Evolutionary conservation across 2,888 invertebrate genomes (phyloP).

Genomic region (Cheilosia vernalis): DNA sequence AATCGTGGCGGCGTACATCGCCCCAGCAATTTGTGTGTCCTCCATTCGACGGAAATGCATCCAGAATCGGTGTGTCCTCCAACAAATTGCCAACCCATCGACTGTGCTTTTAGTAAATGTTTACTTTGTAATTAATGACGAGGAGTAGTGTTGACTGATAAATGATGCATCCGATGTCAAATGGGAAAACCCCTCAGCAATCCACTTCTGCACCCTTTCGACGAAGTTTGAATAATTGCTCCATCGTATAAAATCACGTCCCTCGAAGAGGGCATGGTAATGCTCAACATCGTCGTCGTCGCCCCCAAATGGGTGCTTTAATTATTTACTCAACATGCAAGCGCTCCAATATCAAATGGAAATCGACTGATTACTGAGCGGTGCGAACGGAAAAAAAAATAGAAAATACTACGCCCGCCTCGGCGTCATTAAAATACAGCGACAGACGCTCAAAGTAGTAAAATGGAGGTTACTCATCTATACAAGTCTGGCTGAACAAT

Average conservation of each 20-base stretch:
- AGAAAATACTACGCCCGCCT: neutral
- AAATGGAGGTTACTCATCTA: slow-evolving; percentile 39
- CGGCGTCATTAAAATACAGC: slow-evolving; percentile 28
- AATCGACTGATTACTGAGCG: slow-evolving; percentile 25
- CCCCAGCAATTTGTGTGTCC: slow-evolving; percentile 2
- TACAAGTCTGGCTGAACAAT: slow-evolving; percentile 50
- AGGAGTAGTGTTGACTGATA: slow-evolving; percentile 47
- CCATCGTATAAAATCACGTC: slow-evolving; percentile 33
- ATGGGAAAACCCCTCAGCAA: neutral
- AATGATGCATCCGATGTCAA: slow-evolving; percentile 62
- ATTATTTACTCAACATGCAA: slow-evolving; percentile 41
- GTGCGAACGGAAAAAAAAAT: neutral
- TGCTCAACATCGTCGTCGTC: neutral
- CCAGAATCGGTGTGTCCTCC: slow-evolving; percentile 13
- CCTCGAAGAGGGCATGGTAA: neutral
- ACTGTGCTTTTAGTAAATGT: slow-evolving; percentile 57
- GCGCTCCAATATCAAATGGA: slow-evolving; percentile 9
- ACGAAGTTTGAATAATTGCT: slow-evolving; percentile 45
- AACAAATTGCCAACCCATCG: slow-evolving; percentile 2
- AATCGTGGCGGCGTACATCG: neutral
- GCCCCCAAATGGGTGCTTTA: slow-evolving; percentile 19
- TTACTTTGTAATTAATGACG: slow-evolving; percentile 60
- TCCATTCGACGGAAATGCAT: slow-evolving; percentile 20
- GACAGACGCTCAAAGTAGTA: slow-evolving; percentile 1
- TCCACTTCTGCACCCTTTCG: neutral